Evolutionary conservation across 2,113 vertebrate species (phyloP), one percentile per base, ranked within the genome.

Genomic region (Sorex fumeus): DNA sequence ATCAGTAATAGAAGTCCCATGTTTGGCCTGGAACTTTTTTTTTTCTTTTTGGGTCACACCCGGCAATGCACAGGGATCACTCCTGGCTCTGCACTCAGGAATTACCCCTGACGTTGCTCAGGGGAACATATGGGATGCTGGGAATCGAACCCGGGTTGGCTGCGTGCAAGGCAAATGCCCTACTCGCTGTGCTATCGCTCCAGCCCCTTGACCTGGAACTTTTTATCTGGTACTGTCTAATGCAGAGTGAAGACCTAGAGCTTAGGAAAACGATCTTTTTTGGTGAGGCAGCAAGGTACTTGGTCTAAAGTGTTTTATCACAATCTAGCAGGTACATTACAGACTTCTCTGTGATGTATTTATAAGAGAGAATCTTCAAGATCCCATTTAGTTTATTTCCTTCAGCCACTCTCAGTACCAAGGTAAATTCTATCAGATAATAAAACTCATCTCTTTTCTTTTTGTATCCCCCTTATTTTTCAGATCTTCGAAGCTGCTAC

Each of bases 401-500:
- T 81, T 82, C 69, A 53, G 75, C 84, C 32, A 40, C 25, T 81
- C 79, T 79, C 57, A 57, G 4, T 82, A 34, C 34, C 27, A 12
- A 60, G 50, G 70, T 89, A 90, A 91, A 71, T 87, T 83, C 18
- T 92, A 16, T 81, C 77, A 84, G 83, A 30, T 83, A 34, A 50
- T 77, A 53, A 64, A 23, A 87, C 93, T 71, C 25, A 40, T 74
- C 13, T 13, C 13, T 81, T 50, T 2, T 23, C 16, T 30, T 11
- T 53, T 89, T 50, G 23, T 62, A 77, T 6, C 50, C 40, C n/a
- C 43, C 53, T 83, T 95, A 6, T 94, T 90, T 53, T 93, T 27
- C 97, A 99, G 98, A 96, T 99, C 98, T 67, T 98, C 98, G 0
- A 97, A 95, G 95, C 95, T 98, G 66, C 97, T 99, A 71, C 98